Base-by-base conservation (phyloP, 2,888 invertebrate genomes). In the Gerris lacustris region DNA sequence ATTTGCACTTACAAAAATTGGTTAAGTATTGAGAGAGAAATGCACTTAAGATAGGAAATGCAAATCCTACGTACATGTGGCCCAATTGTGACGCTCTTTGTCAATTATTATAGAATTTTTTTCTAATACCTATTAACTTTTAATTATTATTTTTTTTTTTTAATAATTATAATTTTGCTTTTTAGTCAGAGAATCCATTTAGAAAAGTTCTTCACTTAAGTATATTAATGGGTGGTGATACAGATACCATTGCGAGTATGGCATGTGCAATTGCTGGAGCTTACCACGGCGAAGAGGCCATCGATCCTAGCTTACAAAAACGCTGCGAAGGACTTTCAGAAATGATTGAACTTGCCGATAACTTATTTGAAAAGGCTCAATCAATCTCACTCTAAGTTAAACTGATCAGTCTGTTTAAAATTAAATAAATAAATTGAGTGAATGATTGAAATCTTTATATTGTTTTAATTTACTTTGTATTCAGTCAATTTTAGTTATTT, bases 221-320 rank as follows among this genome's bases (percentile, higher is more conserved):
- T 9, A 86, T 90, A 73, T 84, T 85, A 17, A 79, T 91, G 11
- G 90, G 90, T 44, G 90, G 90, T 5, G 90, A 91, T 79, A 88
- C 90, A 0, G 90, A 91, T 77, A 91, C 90, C 0, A 89, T 91
- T 76, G 89, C 87, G 0, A 84, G 86, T 68, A 90, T 90, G 89
- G 86, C 89, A 6, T 88, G 87, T 11, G 85, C 87, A 5, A 84
- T 89, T 71, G 84, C 86, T 44, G 90, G 89, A 1, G 88, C 89
- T 43, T 87, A 83, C 78, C 83, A 87, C 75, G 88, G 90, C 0
- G 78, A 83, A 0, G 83, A 84, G 73, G 84, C 86, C 69, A 76
- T 81, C 45, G 78, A 74, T 68, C 63, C 69, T n/a, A 72, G 71
- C 67, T 69, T 88, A 75, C 79, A 84, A 44, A 80, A 81, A 69